Conservation (phyloP, 2,888 invertebrate genomes). For the Noctua pronuba region DNA sequence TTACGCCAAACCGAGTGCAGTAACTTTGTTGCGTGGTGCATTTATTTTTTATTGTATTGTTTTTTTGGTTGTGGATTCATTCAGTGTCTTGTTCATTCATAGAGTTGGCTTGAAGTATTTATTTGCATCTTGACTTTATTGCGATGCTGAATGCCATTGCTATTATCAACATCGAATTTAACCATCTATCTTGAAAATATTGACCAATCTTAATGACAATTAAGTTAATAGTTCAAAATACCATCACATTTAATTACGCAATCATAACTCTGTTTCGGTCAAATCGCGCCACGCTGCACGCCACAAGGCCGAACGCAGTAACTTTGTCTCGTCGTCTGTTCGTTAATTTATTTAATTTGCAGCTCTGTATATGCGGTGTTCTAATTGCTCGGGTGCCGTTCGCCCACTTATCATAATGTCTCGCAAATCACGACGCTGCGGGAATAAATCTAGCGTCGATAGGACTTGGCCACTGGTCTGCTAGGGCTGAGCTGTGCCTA, state of each 20-base stretch:
- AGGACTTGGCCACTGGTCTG: conserved; percentile 72
- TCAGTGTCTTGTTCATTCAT: conserved; percentile 47
- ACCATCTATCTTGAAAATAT: not conserved
- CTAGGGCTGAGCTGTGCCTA: conserved; percentile 53
- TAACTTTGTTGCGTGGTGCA: conserved; percentile 53
- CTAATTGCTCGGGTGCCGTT: conserved; percentile 86
- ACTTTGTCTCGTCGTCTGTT: conserved; percentile 76
- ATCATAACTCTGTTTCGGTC: conserved; percentile 58
- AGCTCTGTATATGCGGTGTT: conserved; percentile 79
- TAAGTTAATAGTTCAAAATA: conserved; percentile 31
- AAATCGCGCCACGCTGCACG: conserved; percentile 55
- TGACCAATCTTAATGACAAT: conserved; percentile 21
- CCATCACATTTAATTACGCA: conserved; percentile 55
- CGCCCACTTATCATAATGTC: conserved; percentile 90
- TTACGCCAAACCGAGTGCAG: conserved; percentile 42
- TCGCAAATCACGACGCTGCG: conserved; percentile 86
- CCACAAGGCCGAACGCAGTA: conserved; percentile 65
- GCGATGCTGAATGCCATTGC: not conserved
- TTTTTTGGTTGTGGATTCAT: conserved; percentile 35
- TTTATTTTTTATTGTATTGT: conserved; percentile 36
- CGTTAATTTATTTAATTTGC: conserved; percentile 83
- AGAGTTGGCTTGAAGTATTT: conserved; percentile 29
- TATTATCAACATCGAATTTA: not conserved
- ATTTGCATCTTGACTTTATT: no score
- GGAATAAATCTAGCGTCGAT: conserved; percentile 86